Evolutionary conservation across 1,140 invertebrate species (phyloP).

Genomic region (Drosophila mauritiana): DNA sequence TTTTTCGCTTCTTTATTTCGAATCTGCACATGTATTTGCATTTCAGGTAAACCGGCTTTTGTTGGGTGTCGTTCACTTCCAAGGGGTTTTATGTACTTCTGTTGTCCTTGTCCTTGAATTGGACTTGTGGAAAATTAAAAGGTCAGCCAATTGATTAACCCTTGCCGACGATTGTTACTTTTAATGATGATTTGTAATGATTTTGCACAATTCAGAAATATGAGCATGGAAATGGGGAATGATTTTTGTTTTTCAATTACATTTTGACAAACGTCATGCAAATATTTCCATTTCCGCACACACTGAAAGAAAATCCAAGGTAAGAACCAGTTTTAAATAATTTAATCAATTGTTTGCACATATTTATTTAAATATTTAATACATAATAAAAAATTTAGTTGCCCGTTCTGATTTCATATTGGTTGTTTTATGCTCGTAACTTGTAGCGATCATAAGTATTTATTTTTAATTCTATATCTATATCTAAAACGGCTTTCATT

Average conservation of each 20-base stretch:
- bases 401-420: slow-evolving; percentile 45
- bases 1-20: neutral
- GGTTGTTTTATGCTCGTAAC: slow-evolving; percentile 54
- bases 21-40: slow-evolving; percentile 1
- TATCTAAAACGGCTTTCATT: slow-evolving; percentile 62
- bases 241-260: too few relatives aligned
- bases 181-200: too few relatives aligned
- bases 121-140: too few relatives aligned
- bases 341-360: slow-evolving; percentile 60
- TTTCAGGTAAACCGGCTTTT: slow-evolving; percentile 14
- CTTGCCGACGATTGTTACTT: too few relatives aligned
- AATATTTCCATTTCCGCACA: too few relatives aligned
- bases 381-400: slow-evolving; percentile 78
- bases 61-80: neutral
- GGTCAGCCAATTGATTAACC: too few relatives aligned
- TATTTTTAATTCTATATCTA: slow-evolving; percentile 67
- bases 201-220: too few relatives aligned
- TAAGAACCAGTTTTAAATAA: neutral
- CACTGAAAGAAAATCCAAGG: neutral
- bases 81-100: slow-evolving; percentile 8
- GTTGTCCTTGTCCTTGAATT: neutral
- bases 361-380: slow-evolving; percentile 78
- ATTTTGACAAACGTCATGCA: too few relatives aligned
- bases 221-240: too few relatives aligned
- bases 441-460: slow-evolving; percentile 72